These are phyloP conservation scores for Aphaenogaster rudis DNA, from an alignment of 1,140 invertebrate species.

Conservation along the genomic window DNA sequence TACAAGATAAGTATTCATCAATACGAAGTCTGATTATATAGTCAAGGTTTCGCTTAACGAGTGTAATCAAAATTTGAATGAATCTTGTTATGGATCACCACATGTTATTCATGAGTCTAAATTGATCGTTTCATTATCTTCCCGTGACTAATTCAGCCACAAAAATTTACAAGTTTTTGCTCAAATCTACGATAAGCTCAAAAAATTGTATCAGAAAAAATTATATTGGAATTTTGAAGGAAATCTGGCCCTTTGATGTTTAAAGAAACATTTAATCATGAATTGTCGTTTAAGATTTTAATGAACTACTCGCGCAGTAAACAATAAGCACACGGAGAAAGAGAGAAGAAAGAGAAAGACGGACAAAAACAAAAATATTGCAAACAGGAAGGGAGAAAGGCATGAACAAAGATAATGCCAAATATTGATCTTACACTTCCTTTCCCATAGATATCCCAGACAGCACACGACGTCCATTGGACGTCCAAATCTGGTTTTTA, in stretches of 20 bases:
- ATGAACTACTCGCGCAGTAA: conserved; percentile 66
- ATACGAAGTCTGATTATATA: conserved; percentile 31
- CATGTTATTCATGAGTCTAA: neutral
- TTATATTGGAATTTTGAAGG: neutral
- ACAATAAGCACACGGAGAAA: conserved; percentile 59
- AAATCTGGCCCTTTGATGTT: conserved; percentile 31
- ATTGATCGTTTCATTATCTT: neutral
- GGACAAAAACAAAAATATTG: conserved; percentile 8
- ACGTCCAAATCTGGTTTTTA: too few relatives aligned
- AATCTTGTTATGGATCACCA: neutral
- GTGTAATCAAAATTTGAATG: conserved; percentile 27
- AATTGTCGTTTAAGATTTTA: conserved; percentile 70
- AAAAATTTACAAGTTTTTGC: neutral
- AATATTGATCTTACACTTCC: conserved; percentile 2
- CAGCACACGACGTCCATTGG: too few relatives aligned
- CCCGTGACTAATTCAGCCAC: neutral
- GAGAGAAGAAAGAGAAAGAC: neutral
- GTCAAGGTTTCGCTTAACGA: neutral
- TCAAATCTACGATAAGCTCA: neutral
- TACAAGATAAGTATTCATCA: conserved; percentile 20
- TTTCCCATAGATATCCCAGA: neutral
- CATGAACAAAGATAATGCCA: neutral
- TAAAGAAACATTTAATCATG: conserved; percentile 72
- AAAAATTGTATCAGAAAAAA: neutral
- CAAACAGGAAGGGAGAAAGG: neutral